These are phyloP conservation scores for Octodonta nipae DNA, from an alignment of 2,888 invertebrate species.

Conservation along the genomic window DNA sequence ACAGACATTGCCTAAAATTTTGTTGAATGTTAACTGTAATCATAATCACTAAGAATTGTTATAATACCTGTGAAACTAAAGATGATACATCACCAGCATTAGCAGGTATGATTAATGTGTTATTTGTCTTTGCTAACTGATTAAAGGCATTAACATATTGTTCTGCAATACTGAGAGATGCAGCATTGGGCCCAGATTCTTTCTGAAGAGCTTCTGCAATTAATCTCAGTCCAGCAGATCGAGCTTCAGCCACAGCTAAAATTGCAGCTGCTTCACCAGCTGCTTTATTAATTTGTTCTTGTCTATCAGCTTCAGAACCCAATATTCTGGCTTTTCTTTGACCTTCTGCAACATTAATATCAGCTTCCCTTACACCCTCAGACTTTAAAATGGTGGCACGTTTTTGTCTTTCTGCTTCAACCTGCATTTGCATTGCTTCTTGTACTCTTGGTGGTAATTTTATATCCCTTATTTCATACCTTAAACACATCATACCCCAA, in stretches of 20 bases:
- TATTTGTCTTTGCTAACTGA: constrained; percentile 81
- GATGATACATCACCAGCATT: constrained; percentile 72
- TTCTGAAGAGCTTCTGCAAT: constrained; percentile 53
- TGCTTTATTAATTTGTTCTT: constrained; percentile 89
- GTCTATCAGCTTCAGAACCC: constrained; percentile 84
- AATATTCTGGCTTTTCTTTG: constrained; percentile 82
- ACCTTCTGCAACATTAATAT: constrained; percentile 96
- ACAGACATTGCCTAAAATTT: constrained; percentile 46
- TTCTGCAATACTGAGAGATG: constrained; percentile 83
- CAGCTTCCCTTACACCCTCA: constrained; percentile 80
- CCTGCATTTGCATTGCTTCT: constrained; percentile 99
- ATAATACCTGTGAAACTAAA: constrained; percentile 65
- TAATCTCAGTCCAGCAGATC: constrained; percentile 67
- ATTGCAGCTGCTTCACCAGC: constrained; percentile 85
- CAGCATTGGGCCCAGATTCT: constrained; percentile 69
- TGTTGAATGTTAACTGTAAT: background rate
- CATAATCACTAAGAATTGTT: background rate
- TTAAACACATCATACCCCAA: constrained; percentile 93
- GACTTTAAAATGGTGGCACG: constrained; percentile 94
- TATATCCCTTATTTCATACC: constrained; percentile 89
- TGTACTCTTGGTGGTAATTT: constrained; percentile 80
- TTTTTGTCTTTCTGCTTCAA: constrained; percentile 94
- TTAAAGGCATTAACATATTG: constrained; percentile 91
- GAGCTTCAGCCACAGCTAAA: constrained; percentile 79
- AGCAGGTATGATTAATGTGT: constrained; percentile 86